Percentiles rank a stretch among this genome's conserved stretches.
Conservation (phyloP, 2,113 vertebrate genomes). For the Rhinolophus ferrumequinum region DNA sequence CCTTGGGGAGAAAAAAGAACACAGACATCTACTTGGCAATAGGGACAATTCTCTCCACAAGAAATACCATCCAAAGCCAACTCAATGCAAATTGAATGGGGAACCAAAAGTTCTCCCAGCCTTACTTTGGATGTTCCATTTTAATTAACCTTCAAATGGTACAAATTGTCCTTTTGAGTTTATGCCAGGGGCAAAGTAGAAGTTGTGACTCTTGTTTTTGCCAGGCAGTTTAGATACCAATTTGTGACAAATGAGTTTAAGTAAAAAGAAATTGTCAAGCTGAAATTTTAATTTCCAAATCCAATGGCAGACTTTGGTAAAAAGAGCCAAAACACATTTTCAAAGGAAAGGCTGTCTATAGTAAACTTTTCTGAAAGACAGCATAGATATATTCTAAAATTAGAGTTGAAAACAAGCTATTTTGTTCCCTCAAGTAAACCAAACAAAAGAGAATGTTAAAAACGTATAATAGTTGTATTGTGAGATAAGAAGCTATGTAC, state of each 20-base stretch:
- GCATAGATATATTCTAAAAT: neutral
- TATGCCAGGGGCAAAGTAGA: constrained; percentile 36
- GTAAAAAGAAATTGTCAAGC: neutral
- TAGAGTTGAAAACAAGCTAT: neutral
- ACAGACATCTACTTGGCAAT: neutral
- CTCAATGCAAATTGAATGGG: constrained; percentile 51
- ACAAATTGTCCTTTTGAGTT: constrained; percentile 51
- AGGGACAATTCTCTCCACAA: neutral
- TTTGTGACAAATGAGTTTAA: constrained; percentile 52
- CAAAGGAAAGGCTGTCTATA: neutral
- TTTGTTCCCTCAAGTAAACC: neutral
- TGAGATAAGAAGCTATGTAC: neutral
- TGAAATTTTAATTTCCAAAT: constrained; percentile 21
- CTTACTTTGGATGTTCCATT: constrained; percentile 18
- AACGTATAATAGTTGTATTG: neutral
- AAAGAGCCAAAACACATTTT: neutral
- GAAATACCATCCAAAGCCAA: neutral
- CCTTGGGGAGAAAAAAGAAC: neutral
- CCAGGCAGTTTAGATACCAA: constrained; percentile 29
- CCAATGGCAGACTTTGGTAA: neutral
- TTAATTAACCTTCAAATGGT: constrained; percentile 44
- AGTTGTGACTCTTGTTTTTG: constrained; percentile 37
- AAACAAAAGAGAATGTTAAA: neutral
- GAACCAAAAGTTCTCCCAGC: constrained; percentile 26
- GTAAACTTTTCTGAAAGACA: neutral